Base-by-base conservation (phyloP, 2,113 vertebrate genomes). In the Oryzias woworae region DNA sequence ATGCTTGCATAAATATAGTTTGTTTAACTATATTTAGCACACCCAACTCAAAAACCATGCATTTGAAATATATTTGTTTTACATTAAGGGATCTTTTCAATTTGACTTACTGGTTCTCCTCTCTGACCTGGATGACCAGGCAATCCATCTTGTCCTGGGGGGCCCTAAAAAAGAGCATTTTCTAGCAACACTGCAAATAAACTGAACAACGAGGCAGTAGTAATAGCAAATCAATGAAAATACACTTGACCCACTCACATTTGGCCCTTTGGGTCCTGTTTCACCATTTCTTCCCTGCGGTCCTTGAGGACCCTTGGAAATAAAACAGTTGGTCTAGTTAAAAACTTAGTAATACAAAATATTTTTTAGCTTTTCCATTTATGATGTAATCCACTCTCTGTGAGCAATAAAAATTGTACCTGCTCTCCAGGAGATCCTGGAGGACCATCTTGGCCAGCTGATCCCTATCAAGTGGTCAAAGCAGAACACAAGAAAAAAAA, bases 51-150 rank as follows among this genome's bases (percentile, higher is more conserved):
- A 16, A 36, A 36, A 36, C 36, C 36, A 8, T 36, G 36, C 36
- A 36, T 36, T 36, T 36, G 8, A 36, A 36, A 36, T 36, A 12
- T 36, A 10, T 36, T 12, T 36, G 36, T 36, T 10, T 36, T 36
- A 36, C 36, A 36, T 36, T 12, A 36, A 36, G 2, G 2, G 36
- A 12, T 36, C 36, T 36, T 36, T 36, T 36, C 8, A 54, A 58
- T 26, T 13, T 58, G 42, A 91, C 91, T 92, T 71, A 97, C 96
- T 63, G 94, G 84, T 55, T 97, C 95, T 18, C 95, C 96, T 53
- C 96, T 92, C 82, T 95, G 94, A 15, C 96, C 96, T 2, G 94
- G 95, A 81, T 97, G 96, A 51, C 96, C 96, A 0, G 92, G 92
- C 67, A 93, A 43, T 17, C 95, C 96, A 0, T 97, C 95, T 80